phyloP scores from a whole-genome alignment of 2,888 invertebrate species.

The Caenorhabditis japonica region DNA sequence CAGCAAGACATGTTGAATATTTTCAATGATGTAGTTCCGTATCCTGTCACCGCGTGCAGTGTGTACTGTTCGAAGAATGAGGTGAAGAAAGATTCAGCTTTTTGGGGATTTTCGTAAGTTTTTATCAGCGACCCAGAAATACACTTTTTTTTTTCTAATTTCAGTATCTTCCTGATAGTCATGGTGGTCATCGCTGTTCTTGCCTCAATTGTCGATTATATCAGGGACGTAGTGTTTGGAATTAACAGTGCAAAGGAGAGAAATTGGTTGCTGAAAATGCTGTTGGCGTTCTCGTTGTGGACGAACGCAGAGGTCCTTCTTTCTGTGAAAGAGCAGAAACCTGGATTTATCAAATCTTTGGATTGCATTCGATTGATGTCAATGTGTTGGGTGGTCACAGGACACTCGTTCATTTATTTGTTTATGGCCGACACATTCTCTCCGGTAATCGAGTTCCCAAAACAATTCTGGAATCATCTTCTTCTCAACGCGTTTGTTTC shows the following conservation, averaged over 20 bases:
- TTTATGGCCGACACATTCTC: slow-evolving; percentile 10
- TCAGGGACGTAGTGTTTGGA: slow-evolving; percentile 19
- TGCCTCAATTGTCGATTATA: slow-evolving; percentile 28
- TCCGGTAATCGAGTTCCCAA: slow-evolving; percentile 12
- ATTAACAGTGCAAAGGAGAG: slow-evolving; percentile 12
- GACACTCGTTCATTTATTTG: slow-evolving; percentile 38
- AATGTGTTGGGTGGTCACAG: slow-evolving; percentile 64
- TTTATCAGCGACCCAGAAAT: not conserved
- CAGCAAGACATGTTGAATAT: slow-evolving; percentile 31
- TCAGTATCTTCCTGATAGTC: slow-evolving; percentile 34
- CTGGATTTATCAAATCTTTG: slow-evolving; percentile 58
- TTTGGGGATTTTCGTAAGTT: slow-evolving; percentile 41
- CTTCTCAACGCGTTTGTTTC: slow-evolving; percentile 60
- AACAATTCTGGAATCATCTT: slow-evolving; percentile 27
- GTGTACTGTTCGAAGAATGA: slow-evolving; percentile 29
- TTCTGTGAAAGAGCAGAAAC: slow-evolving; percentile 37
- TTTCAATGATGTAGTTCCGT: slow-evolving; percentile 31
- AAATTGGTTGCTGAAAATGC: slow-evolving; percentile 11
- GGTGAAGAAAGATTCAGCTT: slow-evolving; percentile 27
- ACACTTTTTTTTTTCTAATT: not conserved
- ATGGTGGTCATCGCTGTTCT: slow-evolving; percentile 15
- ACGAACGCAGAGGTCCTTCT: slow-evolving; percentile 43
- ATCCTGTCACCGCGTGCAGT: slow-evolving; percentile 23
- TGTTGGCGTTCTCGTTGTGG: slow-evolving; percentile 49
- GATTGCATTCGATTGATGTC: slow-evolving; percentile 67